Conservation (phyloP, 2,797 vertebrate species). For the Leuciscus waleckii region DNA sequence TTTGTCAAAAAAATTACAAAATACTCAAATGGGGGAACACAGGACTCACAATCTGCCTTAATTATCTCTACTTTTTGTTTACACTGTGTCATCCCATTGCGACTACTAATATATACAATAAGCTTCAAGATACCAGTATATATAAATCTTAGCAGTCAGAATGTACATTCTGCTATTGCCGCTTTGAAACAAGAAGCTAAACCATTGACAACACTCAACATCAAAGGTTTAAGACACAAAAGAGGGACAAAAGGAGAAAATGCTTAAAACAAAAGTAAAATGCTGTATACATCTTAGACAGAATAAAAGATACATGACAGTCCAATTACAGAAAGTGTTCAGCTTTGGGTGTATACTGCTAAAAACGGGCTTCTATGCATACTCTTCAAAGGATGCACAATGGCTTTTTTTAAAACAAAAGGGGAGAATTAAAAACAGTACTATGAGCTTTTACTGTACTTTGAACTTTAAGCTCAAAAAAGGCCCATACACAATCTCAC, state of each 20-base stretch:
- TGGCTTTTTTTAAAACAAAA: slow-evolving; percentile 40
- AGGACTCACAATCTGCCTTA: slow-evolving; percentile 99
- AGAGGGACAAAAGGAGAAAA: slow-evolving; percentile 76
- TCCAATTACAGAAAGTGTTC: slow-evolving; percentile 65
- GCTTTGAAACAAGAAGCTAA: slow-evolving; percentile 94
- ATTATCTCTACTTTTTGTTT: slow-evolving; percentile 98
- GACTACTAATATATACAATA: slow-evolving; percentile 99
- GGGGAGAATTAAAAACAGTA: slow-evolving; percentile 44
- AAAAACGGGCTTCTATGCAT: slow-evolving; percentile 50
- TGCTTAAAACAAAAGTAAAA: slow-evolving; percentile 63
- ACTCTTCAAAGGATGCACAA: slow-evolving; percentile 32
- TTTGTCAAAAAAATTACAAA: slow-evolving; percentile 99
- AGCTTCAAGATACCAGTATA: slow-evolving; percentile 99
- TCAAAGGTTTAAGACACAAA: slow-evolving; percentile 92
- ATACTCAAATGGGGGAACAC: slow-evolving; percentile 99
- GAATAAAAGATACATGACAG: slow-evolving; percentile 64
- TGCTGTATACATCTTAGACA: slow-evolving; percentile 68
- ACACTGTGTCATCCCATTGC: slow-evolving; percentile 99
- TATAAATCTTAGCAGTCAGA: slow-evolving; percentile 98
- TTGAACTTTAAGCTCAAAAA: slow-evolving; percentile 43
- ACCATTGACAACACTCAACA: slow-evolving; percentile 96
- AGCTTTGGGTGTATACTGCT: slow-evolving; percentile 50
- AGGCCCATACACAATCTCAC: slow-evolving; percentile 26
- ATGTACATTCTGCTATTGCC: slow-evolving; percentile 94
- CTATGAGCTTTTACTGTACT: slow-evolving; percentile 53